Conservation (phyloP, 1,140 invertebrate species). For the Schlechtendalia chinensis region DNA sequence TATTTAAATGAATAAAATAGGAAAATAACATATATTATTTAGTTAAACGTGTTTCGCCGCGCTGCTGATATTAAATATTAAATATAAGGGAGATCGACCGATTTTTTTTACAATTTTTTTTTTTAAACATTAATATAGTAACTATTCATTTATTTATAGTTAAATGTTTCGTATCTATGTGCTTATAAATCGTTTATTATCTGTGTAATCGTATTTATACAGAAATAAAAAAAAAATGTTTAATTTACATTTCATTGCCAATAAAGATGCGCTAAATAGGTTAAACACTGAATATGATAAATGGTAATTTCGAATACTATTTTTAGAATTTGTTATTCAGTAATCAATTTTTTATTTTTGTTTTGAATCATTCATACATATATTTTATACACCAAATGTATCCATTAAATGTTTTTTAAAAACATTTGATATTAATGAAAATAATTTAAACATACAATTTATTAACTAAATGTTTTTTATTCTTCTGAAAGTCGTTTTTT, state of each 20-base stretch:
- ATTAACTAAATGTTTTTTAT: too few species aligned
- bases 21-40: too few species aligned
- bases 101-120: too few species aligned
- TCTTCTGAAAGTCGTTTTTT: too few species aligned
- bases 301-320: not conserved
- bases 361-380: not conserved
- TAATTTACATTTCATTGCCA: not conserved
- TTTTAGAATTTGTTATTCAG: not conserved
- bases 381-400: not conserved
- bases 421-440: too few species aligned
- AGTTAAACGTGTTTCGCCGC: not conserved
- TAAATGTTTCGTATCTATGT: not conserved
- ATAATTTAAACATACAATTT: too few species aligned
- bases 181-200: not conserved
- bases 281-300: not conserved
- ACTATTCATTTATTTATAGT: not conserved
- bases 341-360: not conserved
- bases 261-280: not conserved
- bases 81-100: too few species aligned
- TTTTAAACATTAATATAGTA: too few species aligned
- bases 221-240: not conserved
- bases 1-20: too few species aligned
- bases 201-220: not conserved
- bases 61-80: not conserved
- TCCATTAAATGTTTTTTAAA: too few species aligned